A percentile compares a stretch with the other conserved stretches of the same genome.
Evolutionary conservation across 1,140 invertebrate species (phyloP).

Genomic region (Drosophila sechellia): DNA sequence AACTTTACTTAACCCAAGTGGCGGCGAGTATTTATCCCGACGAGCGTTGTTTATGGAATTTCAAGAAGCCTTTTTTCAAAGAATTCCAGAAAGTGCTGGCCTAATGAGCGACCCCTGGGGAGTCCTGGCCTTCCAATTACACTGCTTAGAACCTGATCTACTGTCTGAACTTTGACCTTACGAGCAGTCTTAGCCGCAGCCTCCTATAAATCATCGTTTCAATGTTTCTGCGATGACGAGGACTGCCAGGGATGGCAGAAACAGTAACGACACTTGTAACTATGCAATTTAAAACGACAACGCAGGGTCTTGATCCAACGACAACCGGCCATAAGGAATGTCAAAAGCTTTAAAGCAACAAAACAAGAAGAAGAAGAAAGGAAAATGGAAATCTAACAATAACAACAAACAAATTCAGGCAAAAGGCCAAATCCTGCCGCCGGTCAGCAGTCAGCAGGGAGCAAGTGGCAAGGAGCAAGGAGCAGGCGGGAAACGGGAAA

Average conservation of each 20-base stretch:
- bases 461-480: neutral
- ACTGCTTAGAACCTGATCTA: conserved; percentile 26
- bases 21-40: conserved; percentile 15
- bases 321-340: conserved; percentile 29
- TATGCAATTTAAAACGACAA: conserved; percentile 72
- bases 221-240: neutral
- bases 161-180: conserved; percentile 30
- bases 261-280: conserved; percentile 50
- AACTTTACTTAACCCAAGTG: conserved; percentile 36
- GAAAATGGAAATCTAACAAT: conserved; percentile 42
- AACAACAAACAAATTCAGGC: conserved; percentile 52
- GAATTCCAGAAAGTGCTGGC: neutral
- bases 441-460: conserved; percentile 36
- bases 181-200: neutral
- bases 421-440: conserved; percentile 69
- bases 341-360: conserved; percentile 51
- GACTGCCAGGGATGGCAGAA: conserved; percentile 5
- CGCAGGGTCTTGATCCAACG: conserved; percentile 56
- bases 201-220: conserved; percentile 28
- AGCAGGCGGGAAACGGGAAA: conserved; percentile 21
- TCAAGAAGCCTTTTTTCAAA: conserved; percentile 2
- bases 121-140: conserved; percentile 20
- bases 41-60: conserved; percentile 26
- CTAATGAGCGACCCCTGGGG: conserved; percentile 24
- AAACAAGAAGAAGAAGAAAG: conserved; percentile 6